Evolutionary conservation across 2,888 invertebrate genomes (phyloP).

Genomic region (Ditula angustiorana): DNA sequence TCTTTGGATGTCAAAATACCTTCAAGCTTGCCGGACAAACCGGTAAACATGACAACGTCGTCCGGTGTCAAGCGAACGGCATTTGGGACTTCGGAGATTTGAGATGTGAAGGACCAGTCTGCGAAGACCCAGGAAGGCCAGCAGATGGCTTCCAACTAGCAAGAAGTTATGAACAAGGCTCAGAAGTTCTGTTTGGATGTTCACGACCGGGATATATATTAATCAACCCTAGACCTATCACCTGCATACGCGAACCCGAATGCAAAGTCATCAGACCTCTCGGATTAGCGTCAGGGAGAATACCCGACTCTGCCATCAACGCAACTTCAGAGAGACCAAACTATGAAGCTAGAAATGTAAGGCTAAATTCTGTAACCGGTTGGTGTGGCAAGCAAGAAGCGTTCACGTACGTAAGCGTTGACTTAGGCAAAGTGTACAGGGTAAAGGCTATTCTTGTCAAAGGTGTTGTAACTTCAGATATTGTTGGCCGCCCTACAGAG

Average conservation of each 20-base stretch:
- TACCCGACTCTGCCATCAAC: conserved; percentile 97
- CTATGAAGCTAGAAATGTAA: conserved; percentile 95
- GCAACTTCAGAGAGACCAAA: conserved; percentile 97
- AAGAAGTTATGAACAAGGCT: conserved; percentile 94
- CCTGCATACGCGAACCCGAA: conserved; percentile 96
- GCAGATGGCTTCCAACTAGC: conserved; percentile 96
- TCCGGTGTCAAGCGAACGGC: conserved; percentile 95
- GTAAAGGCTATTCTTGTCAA: conserved; percentile 97
- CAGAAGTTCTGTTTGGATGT: conserved; percentile 96
- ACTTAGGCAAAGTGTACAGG: conserved; percentile 96
- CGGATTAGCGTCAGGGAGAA: conserved; percentile 95
- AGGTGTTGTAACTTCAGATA: conserved; percentile 97
- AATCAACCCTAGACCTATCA: conserved; percentile 95
- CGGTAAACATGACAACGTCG: conserved; percentile 95
- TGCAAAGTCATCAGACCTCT: conserved; percentile 96
- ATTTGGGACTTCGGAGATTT: conserved; percentile 99
- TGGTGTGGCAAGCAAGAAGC: conserved; percentile 99
- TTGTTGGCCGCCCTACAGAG: conserved; percentile 97
- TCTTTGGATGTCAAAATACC: conserved; percentile 98
- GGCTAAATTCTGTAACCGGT: conserved; percentile 96
- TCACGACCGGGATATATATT: conserved; percentile 96
- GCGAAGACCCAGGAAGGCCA: conserved; percentile 97
- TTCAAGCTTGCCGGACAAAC: conserved; percentile 97
- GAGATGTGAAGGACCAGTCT: conserved; percentile 98
- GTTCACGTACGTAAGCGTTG: conserved; percentile 97